Evolutionary conservation across 2,113 vertebrate species (phyloP).

Genomic region (Isurus oxyrinchus): DNA sequence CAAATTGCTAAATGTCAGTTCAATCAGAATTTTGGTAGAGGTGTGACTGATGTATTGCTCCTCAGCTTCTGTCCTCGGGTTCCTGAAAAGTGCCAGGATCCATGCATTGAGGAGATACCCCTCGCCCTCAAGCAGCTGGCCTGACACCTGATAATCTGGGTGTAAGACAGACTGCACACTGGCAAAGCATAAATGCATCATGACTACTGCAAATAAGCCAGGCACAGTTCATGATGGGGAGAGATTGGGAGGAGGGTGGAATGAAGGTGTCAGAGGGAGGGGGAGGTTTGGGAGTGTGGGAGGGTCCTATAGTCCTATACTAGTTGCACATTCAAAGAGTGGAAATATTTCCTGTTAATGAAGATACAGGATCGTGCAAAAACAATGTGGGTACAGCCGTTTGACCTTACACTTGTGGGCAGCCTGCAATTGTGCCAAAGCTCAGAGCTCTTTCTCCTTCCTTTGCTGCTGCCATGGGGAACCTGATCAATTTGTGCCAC

Average conservation of each 20-base stretch:
- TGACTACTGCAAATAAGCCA: neutral
- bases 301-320: neutral
- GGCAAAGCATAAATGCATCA: neutral
- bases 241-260: too few relatives aligned
- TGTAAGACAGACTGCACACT: neutral
- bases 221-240: neutral
- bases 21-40: neutral
- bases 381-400: neutral
- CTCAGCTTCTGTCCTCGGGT: neutral
- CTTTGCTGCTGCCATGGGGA: neutral
- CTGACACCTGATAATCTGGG: neutral
- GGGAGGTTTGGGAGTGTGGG: too few relatives aligned
- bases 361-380: neutral
- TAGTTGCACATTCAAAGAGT: neutral
- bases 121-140: neutral
- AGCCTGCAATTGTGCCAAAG: neutral
- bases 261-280: too few relatives aligned
- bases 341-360: neutral
- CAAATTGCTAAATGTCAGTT: neutral
- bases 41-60: neutral
- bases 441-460: neutral
- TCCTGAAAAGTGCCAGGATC: neutral
- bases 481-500: neutral
- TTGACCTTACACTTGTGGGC: neutral
- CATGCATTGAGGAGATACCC: neutral